Evolutionary conservation across 2,113 vertebrate genomes (phyloP), one percentile per base, ranked within the genome.

Genomic region (Esox niger): DNA sequence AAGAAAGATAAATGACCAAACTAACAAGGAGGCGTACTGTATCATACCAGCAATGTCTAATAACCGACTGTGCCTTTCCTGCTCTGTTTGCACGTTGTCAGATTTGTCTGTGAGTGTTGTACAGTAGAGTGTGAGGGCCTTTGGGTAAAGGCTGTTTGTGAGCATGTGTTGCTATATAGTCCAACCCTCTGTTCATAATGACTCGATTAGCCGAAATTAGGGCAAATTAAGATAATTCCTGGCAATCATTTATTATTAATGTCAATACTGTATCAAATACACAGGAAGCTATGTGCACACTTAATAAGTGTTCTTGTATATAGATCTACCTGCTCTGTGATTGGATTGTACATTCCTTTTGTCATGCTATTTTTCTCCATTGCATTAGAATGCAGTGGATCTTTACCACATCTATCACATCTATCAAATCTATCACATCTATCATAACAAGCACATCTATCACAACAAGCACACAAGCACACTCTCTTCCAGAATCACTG

Each of bases 231-330:
- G 7, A n/a, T n/a, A n/a, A 49, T 21, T 9, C 38, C 38, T 43
- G 13, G 38, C 13, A 43, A 52, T 13, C 47, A 21, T 49, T 0
- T 49, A 49, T 49, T 7, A 49, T 49, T 49, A 49, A 49, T 21
- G 47, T 49, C 47, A 49, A 52, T 6, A 52, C 47, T 21, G n/a
- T 52, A 52, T 52, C n/a, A 52, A 52, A 52, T 52, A 52, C 21
- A 15, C 47, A 52, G 21, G n/a, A 52, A 52, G n/a, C 47, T 52
- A 52, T 21, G n/a, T 52, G 47, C 47, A 52, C 21, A n/a, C 47
- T 52, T 21, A 52, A n/a, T 52, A 52, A n/a, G 20, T 52, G 47
- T 52, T n/a, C n/a, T 23, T 15, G 47, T 52, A 52, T 21, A 52
- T 52, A 52, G 47, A 6, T 52, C 47, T 52, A 21, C 47, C 47